phyloP scores from a whole-genome alignment of 2,113 vertebrate genomes.

The Lipotes vexillifer region DNA sequence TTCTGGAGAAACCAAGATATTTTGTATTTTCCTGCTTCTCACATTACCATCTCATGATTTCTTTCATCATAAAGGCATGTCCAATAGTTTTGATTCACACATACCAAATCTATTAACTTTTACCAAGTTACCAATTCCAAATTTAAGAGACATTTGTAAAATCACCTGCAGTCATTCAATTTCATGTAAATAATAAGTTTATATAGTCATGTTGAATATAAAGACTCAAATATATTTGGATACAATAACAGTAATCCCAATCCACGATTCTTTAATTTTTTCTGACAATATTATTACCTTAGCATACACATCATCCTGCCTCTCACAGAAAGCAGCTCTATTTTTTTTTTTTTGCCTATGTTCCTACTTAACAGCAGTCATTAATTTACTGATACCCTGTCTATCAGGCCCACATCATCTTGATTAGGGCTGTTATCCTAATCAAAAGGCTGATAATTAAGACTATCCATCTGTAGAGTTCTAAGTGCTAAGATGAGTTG shows the following conservation, averaged over 20 bases:
- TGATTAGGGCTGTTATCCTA: slow-evolving; percentile 90
- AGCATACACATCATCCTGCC: slow-evolving; percentile 49
- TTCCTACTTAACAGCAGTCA: slow-evolving; percentile 82
- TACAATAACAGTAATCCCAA: slow-evolving; percentile 36
- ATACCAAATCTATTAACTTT: neutral
- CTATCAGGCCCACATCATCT: slow-evolving; percentile 86
- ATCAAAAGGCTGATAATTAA: slow-evolving; percentile 90
- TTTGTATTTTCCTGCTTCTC: neutral
- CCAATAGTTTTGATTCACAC: neutral
- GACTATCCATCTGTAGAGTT: slow-evolving; percentile 87
- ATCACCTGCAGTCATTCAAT: slow-evolving; percentile 48
- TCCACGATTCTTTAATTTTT: slow-evolving; percentile 23
- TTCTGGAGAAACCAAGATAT: neutral
- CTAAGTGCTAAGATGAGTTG: slow-evolving; percentile 85
- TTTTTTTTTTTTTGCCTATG: slow-evolving; percentile 72
- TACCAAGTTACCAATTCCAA: slow-evolving; percentile 34
- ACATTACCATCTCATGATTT: neutral
- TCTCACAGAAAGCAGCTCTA: slow-evolving; percentile 72
- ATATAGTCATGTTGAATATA: neutral
- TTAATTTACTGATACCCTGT: slow-evolving; percentile 87
- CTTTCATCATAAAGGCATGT: neutral
- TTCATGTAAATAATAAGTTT: slow-evolving; percentile 1
- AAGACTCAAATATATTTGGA: neutral
- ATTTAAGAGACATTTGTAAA: slow-evolving; percentile 63
- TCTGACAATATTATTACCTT: slow-evolving; percentile 58